Evolutionary conservation across 2,113 vertebrate genomes (phyloP), one percentile per base, ranked within the genome.

Genomic region (Poeciliopsis retropinna): DNA sequence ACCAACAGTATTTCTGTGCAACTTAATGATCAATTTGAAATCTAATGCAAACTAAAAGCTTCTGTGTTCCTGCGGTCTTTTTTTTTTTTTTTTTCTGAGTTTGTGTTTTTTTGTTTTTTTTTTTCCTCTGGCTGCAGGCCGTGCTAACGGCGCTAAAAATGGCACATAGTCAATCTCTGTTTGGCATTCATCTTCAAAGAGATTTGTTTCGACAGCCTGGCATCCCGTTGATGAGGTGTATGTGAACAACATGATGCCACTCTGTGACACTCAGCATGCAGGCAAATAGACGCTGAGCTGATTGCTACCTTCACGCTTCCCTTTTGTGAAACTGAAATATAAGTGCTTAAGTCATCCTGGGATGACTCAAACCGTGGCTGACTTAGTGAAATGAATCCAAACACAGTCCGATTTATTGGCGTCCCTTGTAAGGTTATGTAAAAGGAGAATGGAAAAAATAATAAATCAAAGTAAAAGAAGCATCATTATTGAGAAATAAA

Each of bases 171-270:
- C 83, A 65, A 60, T 66, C 82, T 79, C 64, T 75, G 85, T 78
- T 73, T 91, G 85, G 78, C 84, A 85, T 88, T 90, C 65, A 80
- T 86, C 83, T 81, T 87, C 86, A 89, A 82, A 90, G 80, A 88
- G 84, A 72, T 82, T 81, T 65, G 74, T 83, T 90, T 84, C 25
- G 12, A 60, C 12, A 41, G 83, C 73, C 70, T 62, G 80, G 62
- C 79, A 25, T 82, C 82, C 83, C 70, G 82, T 76, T 80, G 79
- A 85, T 78, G 70, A 85, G 79, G 34, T 65, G 61, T 65, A 79
- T 80, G 66, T 62, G 12, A 87, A 78, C 73, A 66, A 83, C 75
- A 69, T n/a, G 64, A 72, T 79, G 79, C 69, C 64, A 44, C 73
- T 80, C 69, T 27, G 63, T 79, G 76, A 85, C 72, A 62, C 72